Evolutionary conservation across 1,140 invertebrate genomes (phyloP), one percentile per base, ranked within the genome.

Genomic region (Eurytemora carolleeae): DNA sequence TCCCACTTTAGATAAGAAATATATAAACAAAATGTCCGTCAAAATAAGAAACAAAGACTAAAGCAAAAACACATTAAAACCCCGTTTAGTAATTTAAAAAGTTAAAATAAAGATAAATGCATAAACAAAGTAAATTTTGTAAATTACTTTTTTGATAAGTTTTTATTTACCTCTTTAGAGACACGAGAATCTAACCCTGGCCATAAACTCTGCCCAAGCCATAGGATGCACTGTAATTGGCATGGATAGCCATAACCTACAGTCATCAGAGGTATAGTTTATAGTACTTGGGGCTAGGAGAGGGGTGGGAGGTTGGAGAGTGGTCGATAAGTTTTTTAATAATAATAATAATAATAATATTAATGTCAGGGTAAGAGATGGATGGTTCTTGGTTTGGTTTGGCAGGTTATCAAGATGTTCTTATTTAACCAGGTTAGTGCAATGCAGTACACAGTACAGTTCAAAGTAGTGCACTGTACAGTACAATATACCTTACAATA

Each of bases 361-460:
- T 44, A 12, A 12, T 44, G 31, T n/a, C n/a, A 44, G 31, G 31
- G 66, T 18, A 64, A 73, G 55, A 90, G 88, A 2, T 95, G 98
- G 76, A 75, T 99, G 67, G 89, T 98, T 2, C 78, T 98, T 21
- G 95, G 95, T 52, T 76, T 99, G 0, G 76, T 98, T 1, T 99
- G 95, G 95, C 95, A 98, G 75, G 96, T 98, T 66, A 99, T 98
- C 68, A 79, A 44, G 31, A 97, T 98, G 67, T 93, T 93, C 69
- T 75, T 98, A 1, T 93, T 98, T 75, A 95, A 91, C 75, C 93
- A 98, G 74, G 98, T 99, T 67, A 95, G 93, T 3, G 73, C 98
- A 64, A 86, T 93, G 65, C 87, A 96, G 70, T 95, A 94, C 71
- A 93, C 95, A 1, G n/a, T n/a, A n/a, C n/a, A n/a, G n/a, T n/a